Evolutionary conservation across 2,797 vertebrate species (phyloP).

Genomic region (Onychomys leucogaster): DNA sequence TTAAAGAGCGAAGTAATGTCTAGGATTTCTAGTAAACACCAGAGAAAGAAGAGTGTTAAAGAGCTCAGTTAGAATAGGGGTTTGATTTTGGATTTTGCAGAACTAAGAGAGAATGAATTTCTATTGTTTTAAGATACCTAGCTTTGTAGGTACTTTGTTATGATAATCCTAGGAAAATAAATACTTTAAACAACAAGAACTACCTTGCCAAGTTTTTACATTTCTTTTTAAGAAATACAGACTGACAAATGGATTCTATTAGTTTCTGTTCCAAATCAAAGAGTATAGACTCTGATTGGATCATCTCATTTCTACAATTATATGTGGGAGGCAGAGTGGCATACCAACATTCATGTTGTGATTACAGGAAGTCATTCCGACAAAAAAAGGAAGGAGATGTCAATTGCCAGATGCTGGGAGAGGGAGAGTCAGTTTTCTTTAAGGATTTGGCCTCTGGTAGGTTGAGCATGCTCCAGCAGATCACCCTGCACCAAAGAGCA

Average conservation of each 20-base stretch:
- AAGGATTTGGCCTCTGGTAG: background rate
- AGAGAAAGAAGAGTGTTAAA: background rate
- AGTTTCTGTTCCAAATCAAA: background rate
- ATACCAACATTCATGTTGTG: background rate
- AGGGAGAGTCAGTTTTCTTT: background rate
- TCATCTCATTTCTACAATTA: background rate
- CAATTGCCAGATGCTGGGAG: background rate
- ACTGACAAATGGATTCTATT: conserved; percentile 25
- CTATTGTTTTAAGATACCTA: background rate
- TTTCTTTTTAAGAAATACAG: conserved; percentile 1
- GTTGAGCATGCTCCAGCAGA: background rate
- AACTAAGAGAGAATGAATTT: background rate
- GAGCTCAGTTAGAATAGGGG: background rate
- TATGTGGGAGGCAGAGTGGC: background rate
- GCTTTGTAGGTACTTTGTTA: background rate
- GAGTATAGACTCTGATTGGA: background rate
- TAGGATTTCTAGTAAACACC: background rate
- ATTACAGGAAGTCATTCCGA: conserved; percentile 48
- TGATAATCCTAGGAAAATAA: background rate
- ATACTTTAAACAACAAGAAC: background rate
- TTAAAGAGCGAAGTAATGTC: background rate
- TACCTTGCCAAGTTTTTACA: background rate
- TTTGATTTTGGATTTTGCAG: conserved; percentile 25
- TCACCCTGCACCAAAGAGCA: background rate
- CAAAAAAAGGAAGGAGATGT: background rate